Base-by-base conservation (phyloP, 2,888 invertebrate species). In the Lacanobia wlatinum region DNA sequence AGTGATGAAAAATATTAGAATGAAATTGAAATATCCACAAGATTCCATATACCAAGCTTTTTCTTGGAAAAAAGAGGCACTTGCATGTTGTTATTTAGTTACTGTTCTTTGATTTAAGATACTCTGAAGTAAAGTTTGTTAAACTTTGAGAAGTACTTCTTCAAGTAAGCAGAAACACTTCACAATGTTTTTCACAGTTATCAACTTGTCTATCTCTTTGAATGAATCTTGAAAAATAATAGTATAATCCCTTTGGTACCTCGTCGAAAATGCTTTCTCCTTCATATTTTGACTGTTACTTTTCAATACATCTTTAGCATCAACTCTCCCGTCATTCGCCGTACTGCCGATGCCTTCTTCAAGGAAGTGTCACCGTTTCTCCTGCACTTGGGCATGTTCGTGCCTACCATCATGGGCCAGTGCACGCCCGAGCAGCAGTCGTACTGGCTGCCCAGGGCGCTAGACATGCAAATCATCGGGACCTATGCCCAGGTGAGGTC, bases 361-460 rank as follows among this genome's bases (percentile, higher is more conserved):
- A 97, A 97, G 87, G 98, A 98, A 88, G 97, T 98, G 34, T 97
- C 98, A 78, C 98, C 97, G 0, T 92, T 97, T 65, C 94, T 97
- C 6, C 95, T 99, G 0, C 99, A 99, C 90, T 97, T 98, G 92
- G 97, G 98, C 2, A 99, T 99, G 99, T 99, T 99, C 88, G 97
- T 99, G 61, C 98, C 99, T 0, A 97, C 99, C 0, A 96, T 99
- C 63, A 97, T 98, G 96, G 98, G 98, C 0, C 98, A 99, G 92
- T 98, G 98, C 59, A 98, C 98, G 0, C 94, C 97, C 43, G 98
- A 99, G 64, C 99, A 99, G 92, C 98, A 98, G 91, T 97, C 97
- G 1, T 96, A 98, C 86, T 99, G 99, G 99, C 96, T 99, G 56
- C 96, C 97, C 0, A 97, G 97, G 82, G 98, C 98, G 0, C 97